Evolutionary conservation across 30 jellyfish, hydroid and myxozoan genomes (phyloP).

Genomic region (Clytia hemisphaerica): DNA sequence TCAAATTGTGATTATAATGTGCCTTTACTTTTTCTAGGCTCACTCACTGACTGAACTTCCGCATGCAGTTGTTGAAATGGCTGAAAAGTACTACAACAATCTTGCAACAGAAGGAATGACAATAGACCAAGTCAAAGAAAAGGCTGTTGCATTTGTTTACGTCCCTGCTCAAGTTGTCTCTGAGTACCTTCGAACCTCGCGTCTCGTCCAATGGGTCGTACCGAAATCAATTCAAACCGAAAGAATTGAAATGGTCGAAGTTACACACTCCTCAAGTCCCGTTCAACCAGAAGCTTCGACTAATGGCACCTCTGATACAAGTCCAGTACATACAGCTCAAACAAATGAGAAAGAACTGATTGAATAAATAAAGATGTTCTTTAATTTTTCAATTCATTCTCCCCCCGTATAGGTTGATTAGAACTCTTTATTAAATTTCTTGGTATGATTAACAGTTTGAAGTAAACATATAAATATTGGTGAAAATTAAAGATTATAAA

Average conservation of each 20-base stretch:
- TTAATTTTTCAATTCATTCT: no score
- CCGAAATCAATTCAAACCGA: constrained; percentile 71
- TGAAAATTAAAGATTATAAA: no score
- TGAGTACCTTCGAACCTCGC: constrained; percentile 63
- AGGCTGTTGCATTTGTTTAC: constrained; percentile 93
- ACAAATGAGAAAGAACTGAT: no score
- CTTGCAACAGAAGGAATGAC: constrained; percentile 37
- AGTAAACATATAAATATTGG: no score
- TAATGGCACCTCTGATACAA: no score
- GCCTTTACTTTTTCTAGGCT: constrained; percentile 46
- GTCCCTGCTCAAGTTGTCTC: constrained; percentile 99
- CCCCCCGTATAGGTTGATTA: no score
- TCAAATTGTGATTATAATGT: neutral
- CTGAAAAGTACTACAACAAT: constrained; percentile 66
- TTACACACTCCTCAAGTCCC: no score
- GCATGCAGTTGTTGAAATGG: constrained; percentile 92
- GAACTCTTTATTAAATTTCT: no score
- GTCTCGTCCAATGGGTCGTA: constrained; percentile 88
- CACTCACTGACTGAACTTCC: constrained; percentile 91
- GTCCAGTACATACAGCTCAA: no score
- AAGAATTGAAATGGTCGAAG: constrained; percentile 69
- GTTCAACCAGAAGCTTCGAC: no score
- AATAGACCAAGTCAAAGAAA: constrained; percentile 49
- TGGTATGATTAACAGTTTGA: no score
- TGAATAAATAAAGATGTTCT: no score